phyloP scores from a whole-genome alignment of 30 jellyfish, hydroid and myxozoan genomes.

The Cassiopea andromeda region DNA sequence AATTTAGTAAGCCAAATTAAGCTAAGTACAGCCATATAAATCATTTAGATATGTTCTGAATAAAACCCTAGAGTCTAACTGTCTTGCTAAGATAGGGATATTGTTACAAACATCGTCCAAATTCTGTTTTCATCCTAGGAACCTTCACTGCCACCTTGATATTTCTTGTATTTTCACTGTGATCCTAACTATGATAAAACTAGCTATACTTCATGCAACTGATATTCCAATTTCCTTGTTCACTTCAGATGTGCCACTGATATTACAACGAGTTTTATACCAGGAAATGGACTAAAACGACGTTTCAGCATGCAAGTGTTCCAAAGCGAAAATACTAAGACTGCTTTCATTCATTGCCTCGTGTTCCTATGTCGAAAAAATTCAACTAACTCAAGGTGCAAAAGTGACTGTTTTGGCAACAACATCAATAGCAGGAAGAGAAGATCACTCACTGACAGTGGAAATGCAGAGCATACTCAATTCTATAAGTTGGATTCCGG shows the following conservation, averaged over 20 bases:
- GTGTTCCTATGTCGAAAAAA: constrained; percentile 2
- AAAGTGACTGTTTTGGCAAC: neutral
- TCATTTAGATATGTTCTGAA: too few relatives aligned
- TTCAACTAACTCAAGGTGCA: neutral
- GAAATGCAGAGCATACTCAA: neutral
- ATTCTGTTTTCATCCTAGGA: too few relatives aligned
- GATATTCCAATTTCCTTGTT: neutral
- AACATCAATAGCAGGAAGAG: neutral
- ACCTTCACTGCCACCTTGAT: too few relatives aligned
- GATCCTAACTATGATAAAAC: neutral
- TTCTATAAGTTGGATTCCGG: neutral
- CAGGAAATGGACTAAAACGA: neutral
- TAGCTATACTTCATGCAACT: neutral
- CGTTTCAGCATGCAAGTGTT: constrained; percentile 11
- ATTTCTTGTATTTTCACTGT: too few relatives aligned
- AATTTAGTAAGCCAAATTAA: too few relatives aligned
- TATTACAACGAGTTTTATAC: neutral
- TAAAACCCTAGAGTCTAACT: too few relatives aligned
- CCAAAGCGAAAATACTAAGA: neutral
- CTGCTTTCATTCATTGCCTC: constrained; percentile 6
- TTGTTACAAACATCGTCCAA: too few relatives aligned
- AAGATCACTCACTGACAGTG: neutral
- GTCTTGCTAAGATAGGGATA: too few relatives aligned
- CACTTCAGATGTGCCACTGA: neutral
- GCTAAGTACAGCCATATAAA: too few relatives aligned